Conservation (phyloP, 2,113 vertebrate genomes). For the Cynocephalus volans region DNA sequence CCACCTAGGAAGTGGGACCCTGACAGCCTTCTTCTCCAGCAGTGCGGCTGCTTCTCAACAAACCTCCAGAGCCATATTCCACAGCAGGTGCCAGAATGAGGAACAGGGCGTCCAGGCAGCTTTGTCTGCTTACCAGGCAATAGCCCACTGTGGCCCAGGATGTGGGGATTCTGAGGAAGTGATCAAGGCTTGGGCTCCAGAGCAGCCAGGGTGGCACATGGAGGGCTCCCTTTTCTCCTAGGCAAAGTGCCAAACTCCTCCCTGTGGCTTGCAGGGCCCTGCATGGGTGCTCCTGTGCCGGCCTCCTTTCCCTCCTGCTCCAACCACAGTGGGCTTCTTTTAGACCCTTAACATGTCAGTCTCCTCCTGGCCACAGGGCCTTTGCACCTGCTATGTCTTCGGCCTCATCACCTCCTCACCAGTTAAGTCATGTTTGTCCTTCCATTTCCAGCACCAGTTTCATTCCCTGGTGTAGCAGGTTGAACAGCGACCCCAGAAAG, state of each 20-base stretch:
- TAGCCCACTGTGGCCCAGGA: fast-evolving
- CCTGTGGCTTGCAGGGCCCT: fast-evolving
- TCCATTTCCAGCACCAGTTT: fast-evolving
- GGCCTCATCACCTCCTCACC: neutral
- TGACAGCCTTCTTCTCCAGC: neutral
- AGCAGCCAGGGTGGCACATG: fast-evolving
- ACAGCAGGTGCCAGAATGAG: neutral
- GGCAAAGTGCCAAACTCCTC: fast-evolving
- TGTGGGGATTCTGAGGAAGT: fast-evolving
- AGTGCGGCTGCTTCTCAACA: fast-evolving
- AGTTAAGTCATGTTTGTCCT: fast-evolving
- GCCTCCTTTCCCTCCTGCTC: neutral
- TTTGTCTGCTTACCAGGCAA: no score
- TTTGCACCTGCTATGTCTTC: neutral
- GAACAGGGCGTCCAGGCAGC: neutral
- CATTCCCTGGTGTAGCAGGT: neutral
- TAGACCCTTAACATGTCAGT: no score
- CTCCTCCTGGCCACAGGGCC: neutral
- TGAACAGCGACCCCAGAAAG: neutral
- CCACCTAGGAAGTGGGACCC: neutral
- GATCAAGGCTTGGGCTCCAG: fast-evolving
- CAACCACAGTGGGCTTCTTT: neutral
- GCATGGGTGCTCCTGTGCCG: fast-evolving
- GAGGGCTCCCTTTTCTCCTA: neutral
- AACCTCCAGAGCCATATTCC: no score